Conservation (phyloP, 2,797 vertebrate genomes). For the Cossypha caffra region DNA sequence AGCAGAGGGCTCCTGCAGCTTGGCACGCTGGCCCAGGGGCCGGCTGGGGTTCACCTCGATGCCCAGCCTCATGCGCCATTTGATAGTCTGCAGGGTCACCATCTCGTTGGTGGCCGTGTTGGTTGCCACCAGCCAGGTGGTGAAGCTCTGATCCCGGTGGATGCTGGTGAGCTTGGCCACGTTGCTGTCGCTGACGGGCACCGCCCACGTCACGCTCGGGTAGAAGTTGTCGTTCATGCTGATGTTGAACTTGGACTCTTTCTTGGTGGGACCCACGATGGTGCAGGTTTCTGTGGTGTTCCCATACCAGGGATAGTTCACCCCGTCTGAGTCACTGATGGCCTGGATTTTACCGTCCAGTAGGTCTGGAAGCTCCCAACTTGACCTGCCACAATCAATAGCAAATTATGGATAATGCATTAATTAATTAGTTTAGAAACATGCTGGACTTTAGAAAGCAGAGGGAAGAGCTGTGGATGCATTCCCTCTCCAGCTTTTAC, state of each 20-base stretch:
- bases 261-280: conserved; percentile 91
- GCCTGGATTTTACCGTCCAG: conserved; percentile 90
- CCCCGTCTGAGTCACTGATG: conserved; percentile 96
- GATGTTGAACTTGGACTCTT: conserved; percentile 90
- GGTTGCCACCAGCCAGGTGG: conserved; percentile 96
- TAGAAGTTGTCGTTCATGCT: conserved; percentile 99
- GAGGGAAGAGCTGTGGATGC: neutral
- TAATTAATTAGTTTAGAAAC: neutral
- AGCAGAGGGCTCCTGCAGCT: conserved; percentile 84
- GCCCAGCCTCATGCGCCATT: conserved; percentile 94
- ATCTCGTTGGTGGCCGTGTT: conserved; percentile 89
- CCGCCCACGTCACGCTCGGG: conserved; percentile 97
- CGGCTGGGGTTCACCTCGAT: conserved; percentile 89
- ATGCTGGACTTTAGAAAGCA: neutral
- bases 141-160: conserved; percentile 95
- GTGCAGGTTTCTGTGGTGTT: conserved; percentile 97
- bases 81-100: conserved; percentile 91
- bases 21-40: conserved; percentile 88
- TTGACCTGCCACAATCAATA: conserved; percentile 82
- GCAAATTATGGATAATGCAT: neutral
- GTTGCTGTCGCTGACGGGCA: conserved; percentile 94
- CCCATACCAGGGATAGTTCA: conserved; percentile 99
- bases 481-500: neutral
- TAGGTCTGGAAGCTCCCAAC: conserved; percentile 96
- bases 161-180: conserved; percentile 92